A percentile compares a stretch with the other conserved stretches of the same genome.
phyloP scores from a whole-genome alignment of 2,888 invertebrate species.

The Ophion ventricosus region DNA sequence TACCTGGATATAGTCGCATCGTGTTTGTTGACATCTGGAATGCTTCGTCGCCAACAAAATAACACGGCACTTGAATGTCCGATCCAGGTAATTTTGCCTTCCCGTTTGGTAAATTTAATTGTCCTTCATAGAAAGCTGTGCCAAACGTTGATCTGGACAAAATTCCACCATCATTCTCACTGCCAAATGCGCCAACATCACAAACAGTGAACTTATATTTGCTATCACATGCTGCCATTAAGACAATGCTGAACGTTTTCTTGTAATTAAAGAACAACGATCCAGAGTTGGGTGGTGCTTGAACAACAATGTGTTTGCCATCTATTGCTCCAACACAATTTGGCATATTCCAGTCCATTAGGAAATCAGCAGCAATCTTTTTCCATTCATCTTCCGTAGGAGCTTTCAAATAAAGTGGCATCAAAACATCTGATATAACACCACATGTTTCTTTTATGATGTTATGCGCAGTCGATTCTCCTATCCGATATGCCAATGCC shows the following conservation, averaged over 20 bases:
- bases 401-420: slow-evolving; percentile 30
- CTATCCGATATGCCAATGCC: slow-evolving; percentile 43
- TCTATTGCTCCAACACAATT: slow-evolving; percentile 32
- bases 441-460: slow-evolving; percentile 38
- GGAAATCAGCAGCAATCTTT: slow-evolving; percentile 3
- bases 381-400: slow-evolving; percentile 21
- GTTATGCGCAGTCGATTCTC: slow-evolving; percentile 44
- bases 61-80: not conserved
- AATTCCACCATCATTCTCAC: slow-evolving; percentile 8
- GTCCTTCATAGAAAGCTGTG: not conserved
- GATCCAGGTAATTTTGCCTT: not conserved
- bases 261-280: slow-evolving; percentile 11
- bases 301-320: not conserved
- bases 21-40: not conserved
- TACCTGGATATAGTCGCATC: not conserved
- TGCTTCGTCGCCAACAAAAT: slow-evolving; percentile 9
- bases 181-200: slow-evolving; percentile 14
- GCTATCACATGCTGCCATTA: slow-evolving; percentile 38
- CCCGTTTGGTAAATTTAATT: not conserved
- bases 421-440: slow-evolving; percentile 37
- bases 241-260: slow-evolving; percentile 5
- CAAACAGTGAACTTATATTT: slow-evolving; percentile 9
- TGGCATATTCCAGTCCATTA: not conserved
- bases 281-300: not conserved
- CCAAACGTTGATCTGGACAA: not conserved